These are phyloP conservation scores for Pogonocherus hispidulus DNA, from an alignment of 2,888 invertebrate species.

Conservation along the genomic window DNA sequence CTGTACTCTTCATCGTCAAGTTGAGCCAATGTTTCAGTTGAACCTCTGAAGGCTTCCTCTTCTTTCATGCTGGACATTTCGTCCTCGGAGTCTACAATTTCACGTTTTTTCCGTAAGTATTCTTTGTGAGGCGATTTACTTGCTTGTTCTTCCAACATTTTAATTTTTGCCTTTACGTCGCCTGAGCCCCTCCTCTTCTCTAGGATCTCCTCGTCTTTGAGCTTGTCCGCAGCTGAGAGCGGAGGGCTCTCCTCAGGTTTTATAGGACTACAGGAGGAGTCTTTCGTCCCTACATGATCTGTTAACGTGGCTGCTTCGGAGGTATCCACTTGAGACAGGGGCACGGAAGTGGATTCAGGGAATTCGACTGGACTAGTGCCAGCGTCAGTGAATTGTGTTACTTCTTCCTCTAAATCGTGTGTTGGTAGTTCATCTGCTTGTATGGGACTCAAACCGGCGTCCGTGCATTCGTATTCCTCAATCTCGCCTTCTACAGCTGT, in stretches of 20 bases:
- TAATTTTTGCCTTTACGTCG: slow-evolving; percentile 73
- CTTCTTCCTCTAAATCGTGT: slow-evolving; percentile 64
- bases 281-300: slow-evolving; percentile 70
- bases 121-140: slow-evolving; percentile 63
- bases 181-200: slow-evolving; percentile 67
- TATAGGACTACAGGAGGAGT: slow-evolving; percentile 71
- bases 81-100: slow-evolving; percentile 66
- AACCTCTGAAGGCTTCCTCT: slow-evolving; percentile 63
- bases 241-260: slow-evolving; percentile 63
- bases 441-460: slow-evolving; percentile 72
- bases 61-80: slow-evolving; percentile 68
- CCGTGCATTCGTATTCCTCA: slow-evolving; percentile 72
- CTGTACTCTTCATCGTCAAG: slow-evolving; percentile 64
- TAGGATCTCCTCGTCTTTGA: slow-evolving; percentile 65
- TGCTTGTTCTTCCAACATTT: slow-evolving; percentile 71
- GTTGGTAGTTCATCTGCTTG: slow-evolving; percentile 70
- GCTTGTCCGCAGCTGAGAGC: slow-evolving; percentile 53
- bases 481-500: slow-evolving; percentile 63
- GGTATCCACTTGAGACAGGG: slow-evolving; percentile 68
- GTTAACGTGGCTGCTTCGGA: slow-evolving; percentile 71
- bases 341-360: slow-evolving; percentile 66
- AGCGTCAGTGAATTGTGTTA: slow-evolving; percentile 68
- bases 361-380: slow-evolving; percentile 71
- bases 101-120: slow-evolving; percentile 60
- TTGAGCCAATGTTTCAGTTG: slow-evolving; percentile 66